Percentiles rank a stretch among this genome's conserved stretches.
Evolutionary conservation across 2,113 vertebrate genomes (phyloP).

Genomic region (Perognathus longimembris): DNA sequence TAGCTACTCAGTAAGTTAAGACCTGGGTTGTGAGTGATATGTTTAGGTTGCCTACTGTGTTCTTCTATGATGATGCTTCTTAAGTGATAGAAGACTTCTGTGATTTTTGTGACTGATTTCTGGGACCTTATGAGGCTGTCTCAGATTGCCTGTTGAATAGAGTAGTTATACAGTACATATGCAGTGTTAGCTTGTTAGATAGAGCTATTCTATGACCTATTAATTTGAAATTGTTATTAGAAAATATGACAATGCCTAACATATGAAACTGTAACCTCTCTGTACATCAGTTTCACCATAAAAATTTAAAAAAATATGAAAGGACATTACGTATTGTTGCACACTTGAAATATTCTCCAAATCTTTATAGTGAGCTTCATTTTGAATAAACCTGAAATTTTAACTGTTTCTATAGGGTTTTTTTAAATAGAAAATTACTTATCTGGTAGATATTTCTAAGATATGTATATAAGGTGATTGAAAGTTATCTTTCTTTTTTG

Average conservation of each 20-base stretch:
- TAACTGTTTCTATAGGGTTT: not conserved
- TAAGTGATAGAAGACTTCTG: not conserved
- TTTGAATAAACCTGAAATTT: not conserved
- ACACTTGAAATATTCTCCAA: not conserved
- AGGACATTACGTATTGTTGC: not conserved
- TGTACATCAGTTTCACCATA: too few species aligned
- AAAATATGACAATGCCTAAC: too few species aligned
- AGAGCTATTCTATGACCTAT: too few species aligned
- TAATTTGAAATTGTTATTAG: too few species aligned
- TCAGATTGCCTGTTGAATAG: not conserved
- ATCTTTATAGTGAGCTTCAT: not conserved
- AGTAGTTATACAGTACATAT: too few species aligned
- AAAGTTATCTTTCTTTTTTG: not conserved
- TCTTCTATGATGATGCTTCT: not conserved
- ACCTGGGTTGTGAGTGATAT: not conserved
- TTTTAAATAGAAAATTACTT: not conserved
- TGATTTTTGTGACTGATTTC: not conserved
- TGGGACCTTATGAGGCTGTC: not conserved
- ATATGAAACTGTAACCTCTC: too few species aligned
- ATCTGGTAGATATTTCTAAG: not conserved
- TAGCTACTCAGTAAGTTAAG: not conserved
- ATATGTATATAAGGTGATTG: not conserved
- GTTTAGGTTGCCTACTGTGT: rapidly evolving
- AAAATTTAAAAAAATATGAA: not conserved
- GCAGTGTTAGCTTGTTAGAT: too few species aligned